phyloP scores from a whole-genome alignment of 2,113 vertebrate species.

The Plecturocebus donacophilus region DNA sequence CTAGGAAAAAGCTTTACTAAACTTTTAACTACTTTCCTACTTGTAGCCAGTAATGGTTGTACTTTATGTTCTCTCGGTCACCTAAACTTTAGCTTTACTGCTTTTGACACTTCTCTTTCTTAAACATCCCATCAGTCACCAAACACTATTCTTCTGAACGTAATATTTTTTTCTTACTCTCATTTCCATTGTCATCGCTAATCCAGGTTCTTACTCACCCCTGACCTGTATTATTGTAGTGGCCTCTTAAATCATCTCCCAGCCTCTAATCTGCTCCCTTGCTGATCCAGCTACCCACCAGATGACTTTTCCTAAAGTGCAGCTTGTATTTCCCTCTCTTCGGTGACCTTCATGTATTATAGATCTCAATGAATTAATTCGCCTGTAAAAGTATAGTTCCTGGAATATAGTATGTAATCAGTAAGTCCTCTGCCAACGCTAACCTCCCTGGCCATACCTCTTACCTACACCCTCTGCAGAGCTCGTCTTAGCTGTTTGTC shows the following conservation, averaged over 20 bases:
- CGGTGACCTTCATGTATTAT: not conserved
- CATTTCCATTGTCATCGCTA: not conserved
- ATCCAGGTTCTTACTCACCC: not conserved
- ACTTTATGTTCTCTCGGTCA: not conserved
- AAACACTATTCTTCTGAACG: not conserved
- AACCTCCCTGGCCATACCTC: not conserved
- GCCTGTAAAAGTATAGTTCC: not conserved
- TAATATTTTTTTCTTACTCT: not conserved
- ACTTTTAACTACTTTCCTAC: not conserved
- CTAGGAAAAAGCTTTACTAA: not conserved
- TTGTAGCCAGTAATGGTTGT: not conserved
- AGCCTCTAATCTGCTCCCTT: not conserved
- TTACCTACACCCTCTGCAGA: not conserved
- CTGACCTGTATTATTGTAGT: not conserved
- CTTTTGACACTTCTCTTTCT: not conserved
- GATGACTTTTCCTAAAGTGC: not conserved
- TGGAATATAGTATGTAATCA: not conserved
- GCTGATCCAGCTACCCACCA: not conserved
- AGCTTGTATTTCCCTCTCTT: not conserved
- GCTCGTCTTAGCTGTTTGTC: not conserved
- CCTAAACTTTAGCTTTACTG: not conserved
- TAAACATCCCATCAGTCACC: not conserved
- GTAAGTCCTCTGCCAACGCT: not conserved
- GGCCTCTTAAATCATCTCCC: not conserved
- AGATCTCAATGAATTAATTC: not conserved